Conservation (phyloP, 2,888 invertebrate species). For the Periphyllus acericola region DNA sequence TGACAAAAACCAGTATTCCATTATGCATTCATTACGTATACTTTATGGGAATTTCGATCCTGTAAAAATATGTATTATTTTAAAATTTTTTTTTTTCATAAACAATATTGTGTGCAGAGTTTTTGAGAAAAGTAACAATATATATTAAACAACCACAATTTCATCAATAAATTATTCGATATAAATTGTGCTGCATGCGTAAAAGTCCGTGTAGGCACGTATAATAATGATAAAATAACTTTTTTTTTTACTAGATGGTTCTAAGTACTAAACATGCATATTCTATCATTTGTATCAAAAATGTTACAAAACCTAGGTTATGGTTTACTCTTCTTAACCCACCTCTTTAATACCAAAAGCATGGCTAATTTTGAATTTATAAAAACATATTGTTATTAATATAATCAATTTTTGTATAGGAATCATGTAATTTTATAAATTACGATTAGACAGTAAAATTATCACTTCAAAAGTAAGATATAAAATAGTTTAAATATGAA, state of each 20-base stretch:
- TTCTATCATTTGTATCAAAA: too few species aligned
- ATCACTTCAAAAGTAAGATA: not conserved
- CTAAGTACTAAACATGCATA: too few species aligned
- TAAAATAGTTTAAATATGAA: not conserved
- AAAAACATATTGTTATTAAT: not conserved
- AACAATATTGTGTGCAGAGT: not conserved
- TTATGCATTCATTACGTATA: not conserved
- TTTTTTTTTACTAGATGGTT: too few species aligned
- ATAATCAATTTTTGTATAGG: not conserved
- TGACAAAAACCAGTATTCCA: not conserved
- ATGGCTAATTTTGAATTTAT: not conserved
- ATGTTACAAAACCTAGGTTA: too few species aligned
- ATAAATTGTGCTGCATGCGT: too few species aligned
- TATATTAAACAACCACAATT: too few species aligned
- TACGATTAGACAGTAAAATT: conserved; percentile 17
- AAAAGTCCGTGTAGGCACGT: too few species aligned
- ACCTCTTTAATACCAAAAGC: not conserved
- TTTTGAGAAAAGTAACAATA: too few species aligned
- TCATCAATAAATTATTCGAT: too few species aligned
- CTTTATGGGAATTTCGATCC: not conserved
- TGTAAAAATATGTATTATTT: not conserved
- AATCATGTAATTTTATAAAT: not conserved
- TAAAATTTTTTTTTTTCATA: not conserved
- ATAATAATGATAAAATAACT: too few species aligned
- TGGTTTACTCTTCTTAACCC: too few species aligned